phyloP scores from a whole-genome alignment of 2,888 invertebrate species.

The Campopleginae sp. region DNA sequence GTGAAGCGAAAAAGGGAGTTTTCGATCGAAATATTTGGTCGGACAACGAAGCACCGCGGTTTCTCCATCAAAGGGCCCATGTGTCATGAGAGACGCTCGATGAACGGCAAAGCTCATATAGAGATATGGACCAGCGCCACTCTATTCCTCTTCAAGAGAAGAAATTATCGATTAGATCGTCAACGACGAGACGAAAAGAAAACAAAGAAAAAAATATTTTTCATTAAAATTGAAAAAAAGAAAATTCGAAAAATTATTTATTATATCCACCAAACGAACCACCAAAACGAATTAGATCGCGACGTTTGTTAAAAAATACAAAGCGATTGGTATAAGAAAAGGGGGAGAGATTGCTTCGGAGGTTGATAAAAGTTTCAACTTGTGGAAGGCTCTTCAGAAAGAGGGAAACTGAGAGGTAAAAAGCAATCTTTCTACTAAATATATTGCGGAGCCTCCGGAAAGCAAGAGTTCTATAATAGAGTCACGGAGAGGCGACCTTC shows the following conservation, averaged over 20 bases:
- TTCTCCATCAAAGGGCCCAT: constrained; percentile 60
- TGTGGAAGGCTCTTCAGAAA: constrained; percentile 12
- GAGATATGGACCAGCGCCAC: neutral
- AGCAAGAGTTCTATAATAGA: constrained; percentile 19
- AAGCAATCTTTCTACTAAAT: constrained; percentile 52
- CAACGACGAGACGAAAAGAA: constrained; percentile 26
- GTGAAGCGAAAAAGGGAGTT: constrained; percentile 49
- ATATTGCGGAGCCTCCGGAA: constrained; percentile 33
- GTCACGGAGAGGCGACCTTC: constrained; percentile 1
- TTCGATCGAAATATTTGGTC: constrained; percentile 48
- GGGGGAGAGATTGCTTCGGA: neutral
- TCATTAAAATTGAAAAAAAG: too few species aligned
- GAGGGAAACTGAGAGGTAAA: constrained; percentile 7
- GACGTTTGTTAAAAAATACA: constrained; percentile 39
- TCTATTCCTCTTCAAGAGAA: neutral
- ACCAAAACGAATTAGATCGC: constrained; percentile 40
- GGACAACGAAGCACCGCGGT: constrained; percentile 59
- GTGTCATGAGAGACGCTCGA: constrained; percentile 42
- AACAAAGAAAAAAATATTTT: constrained; percentile 1
- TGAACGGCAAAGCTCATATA: constrained; percentile 21
- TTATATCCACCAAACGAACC: too few species aligned
- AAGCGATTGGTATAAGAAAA: constrained; percentile 2
- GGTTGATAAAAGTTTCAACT: constrained; percentile 24
- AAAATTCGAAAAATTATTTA: too few species aligned
- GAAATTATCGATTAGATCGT: constrained; percentile 61